These are phyloP conservation scores for Priocnemis perturbator DNA, from an alignment of 2,888 invertebrate species.

Conservation along the genomic window DNA sequence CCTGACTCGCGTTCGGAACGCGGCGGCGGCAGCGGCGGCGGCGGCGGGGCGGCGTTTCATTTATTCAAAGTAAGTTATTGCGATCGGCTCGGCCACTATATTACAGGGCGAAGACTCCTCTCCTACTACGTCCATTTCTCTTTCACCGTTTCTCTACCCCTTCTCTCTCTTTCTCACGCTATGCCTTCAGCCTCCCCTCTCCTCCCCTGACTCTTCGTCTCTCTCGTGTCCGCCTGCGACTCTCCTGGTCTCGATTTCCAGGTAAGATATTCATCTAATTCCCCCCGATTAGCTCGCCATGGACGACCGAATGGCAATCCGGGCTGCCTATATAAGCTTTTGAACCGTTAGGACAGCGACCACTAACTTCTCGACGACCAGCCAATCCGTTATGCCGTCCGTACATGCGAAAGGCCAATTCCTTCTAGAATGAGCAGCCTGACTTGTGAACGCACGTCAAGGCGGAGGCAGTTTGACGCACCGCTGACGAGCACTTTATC, in stretches of 20 bases:
- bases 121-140: slow-evolving; percentile 55
- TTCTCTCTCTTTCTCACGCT: slow-evolving; percentile 31
- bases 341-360: slow-evolving; percentile 55
- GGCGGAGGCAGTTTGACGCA: slow-evolving; percentile 9
- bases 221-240: slow-evolving; percentile 8
- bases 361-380: slow-evolving; percentile 55
- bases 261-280: slow-evolving; percentile 70
- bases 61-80: slow-evolving; percentile 74
- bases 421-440: slow-evolving; percentile 24
- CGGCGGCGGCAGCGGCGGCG: no score
- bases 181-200: not conserved
- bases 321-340: slow-evolving; percentile 55
- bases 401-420: slow-evolving; percentile 18
- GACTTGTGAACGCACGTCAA: slow-evolving; percentile 34
- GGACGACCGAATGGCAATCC: slow-evolving; percentile 62
- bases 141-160: slow-evolving; percentile 47
- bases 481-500: slow-evolving; percentile 19
- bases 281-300: slow-evolving; percentile 57
- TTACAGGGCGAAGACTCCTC: slow-evolving; percentile 65
- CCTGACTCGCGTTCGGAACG: slow-evolving; percentile 66
- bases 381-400: slow-evolving; percentile 52
- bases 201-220: slow-evolving; percentile 12
- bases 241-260: slow-evolving; percentile 61
- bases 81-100: slow-evolving; percentile 69
- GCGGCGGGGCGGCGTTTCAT: slow-evolving; percentile 69